phyloP scores from a whole-genome alignment of 2,113 vertebrate species.

The Larimichthys crocea region DNA sequence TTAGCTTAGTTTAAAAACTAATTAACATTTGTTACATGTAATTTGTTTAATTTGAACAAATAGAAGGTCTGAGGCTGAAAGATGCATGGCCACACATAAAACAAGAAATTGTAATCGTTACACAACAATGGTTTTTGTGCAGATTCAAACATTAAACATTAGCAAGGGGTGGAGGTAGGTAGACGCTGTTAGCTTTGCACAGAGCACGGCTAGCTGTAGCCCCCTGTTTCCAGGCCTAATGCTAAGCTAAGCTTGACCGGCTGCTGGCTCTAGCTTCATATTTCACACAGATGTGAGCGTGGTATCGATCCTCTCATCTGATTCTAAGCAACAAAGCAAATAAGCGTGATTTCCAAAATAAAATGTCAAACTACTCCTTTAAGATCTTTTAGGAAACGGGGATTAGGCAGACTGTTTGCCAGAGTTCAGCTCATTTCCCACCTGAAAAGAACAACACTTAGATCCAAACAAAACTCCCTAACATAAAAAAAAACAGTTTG shows the following conservation, averaged over 20 bases:
- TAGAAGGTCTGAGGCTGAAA: not conserved
- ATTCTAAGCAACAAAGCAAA: not conserved
- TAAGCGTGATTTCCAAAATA: not conserved
- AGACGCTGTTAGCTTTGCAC: not conserved
- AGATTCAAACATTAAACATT: not conserved
- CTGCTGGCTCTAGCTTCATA: not conserved
- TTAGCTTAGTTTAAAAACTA: not conserved
- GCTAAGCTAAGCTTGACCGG: slow-evolving; percentile 14
- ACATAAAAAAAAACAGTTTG: slow-evolving; percentile 8
- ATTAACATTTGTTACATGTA: not conserved
- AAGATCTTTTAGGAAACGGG: slow-evolving; percentile 18
- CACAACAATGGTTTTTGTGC: not conserved
- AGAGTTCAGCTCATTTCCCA: slow-evolving; percentile 1
- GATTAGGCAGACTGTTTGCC: not conserved
- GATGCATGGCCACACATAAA: not conserved
- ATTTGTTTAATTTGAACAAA: not conserved
- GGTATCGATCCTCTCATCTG: not conserved
- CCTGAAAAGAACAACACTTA: not conserved
- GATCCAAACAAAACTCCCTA: slow-evolving; percentile 1
- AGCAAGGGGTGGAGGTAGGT: not conserved
- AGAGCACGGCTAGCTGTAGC: not conserved
- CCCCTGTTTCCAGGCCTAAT: not conserved
- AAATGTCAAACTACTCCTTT: slow-evolving; percentile 16
- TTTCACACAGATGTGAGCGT: not conserved
- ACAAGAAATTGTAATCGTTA: not conserved